Evolutionary conservation across 2,797 vertebrate species (phyloP).

Genomic region (Gallinago solitaria): DNA sequence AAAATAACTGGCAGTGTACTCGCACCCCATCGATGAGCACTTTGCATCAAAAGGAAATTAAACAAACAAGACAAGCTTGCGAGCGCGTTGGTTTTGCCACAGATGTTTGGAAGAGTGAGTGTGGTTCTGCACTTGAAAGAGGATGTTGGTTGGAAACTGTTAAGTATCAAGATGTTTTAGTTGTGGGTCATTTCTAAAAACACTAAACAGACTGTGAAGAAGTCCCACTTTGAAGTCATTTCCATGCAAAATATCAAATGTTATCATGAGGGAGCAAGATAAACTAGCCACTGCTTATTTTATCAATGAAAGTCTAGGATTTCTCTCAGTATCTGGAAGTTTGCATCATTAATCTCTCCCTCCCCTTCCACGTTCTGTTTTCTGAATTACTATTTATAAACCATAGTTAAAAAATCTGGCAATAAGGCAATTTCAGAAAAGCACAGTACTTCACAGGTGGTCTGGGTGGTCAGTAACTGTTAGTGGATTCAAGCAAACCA

Average conservation of each 20-base stretch:
- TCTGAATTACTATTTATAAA: neutral
- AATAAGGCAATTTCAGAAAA: neutral
- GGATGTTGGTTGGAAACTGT: neutral
- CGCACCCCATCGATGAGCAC: rapidly evolving
- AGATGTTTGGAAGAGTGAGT: neutral
- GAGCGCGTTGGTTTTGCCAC: neutral
- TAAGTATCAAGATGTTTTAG: neutral
- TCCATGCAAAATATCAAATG: neutral
- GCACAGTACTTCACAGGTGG: neutral
- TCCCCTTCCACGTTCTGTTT: neutral
- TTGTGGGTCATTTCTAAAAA: neutral
- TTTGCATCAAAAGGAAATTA: neutral
- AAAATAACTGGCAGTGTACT: neutral
- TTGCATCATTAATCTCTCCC: neutral
- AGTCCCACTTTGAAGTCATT: neutral
- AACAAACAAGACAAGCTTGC: neutral
- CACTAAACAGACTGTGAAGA: neutral
- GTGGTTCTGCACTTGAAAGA: neutral
- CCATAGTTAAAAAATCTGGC: neutral
- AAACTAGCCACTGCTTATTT: neutral
- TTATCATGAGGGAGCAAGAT: neutral
- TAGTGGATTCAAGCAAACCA: neutral
- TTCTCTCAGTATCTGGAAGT: neutral
- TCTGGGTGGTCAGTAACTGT: neutral
- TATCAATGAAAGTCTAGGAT: neutral